A percentile compares a stretch with the other conserved stretches of the same genome.
Conservation (phyloP, 37 sponge, comb jelly and placozoan species). For the Diacarnus erythraeanus region DNA sequence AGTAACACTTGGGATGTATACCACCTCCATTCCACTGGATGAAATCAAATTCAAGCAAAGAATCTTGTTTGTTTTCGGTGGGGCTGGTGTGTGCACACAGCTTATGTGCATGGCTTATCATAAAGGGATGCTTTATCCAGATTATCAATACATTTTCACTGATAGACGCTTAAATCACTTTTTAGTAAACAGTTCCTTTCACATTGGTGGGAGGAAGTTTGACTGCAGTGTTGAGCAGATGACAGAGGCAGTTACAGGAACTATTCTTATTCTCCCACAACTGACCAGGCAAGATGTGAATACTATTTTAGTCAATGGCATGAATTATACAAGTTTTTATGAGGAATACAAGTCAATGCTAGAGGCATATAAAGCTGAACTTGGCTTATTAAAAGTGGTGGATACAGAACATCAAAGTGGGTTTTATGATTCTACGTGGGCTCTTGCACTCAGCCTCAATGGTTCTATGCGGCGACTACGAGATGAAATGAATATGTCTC, state of each 20-base stretch:
- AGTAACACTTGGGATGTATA: not conserved
- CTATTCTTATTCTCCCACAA: not conserved
- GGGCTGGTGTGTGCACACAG: not conserved
- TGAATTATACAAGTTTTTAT: conserved; percentile 6
- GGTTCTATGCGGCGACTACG: not conserved
- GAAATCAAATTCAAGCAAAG: not conserved
- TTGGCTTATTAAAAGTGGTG: not conserved
- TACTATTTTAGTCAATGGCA: not conserved
- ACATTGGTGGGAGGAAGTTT: not conserved
- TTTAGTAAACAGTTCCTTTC: not conserved
- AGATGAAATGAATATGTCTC: not conserved
- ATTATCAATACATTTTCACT: conserved; percentile 23
- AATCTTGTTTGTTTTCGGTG: conserved; percentile 27
- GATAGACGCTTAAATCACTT: conserved; percentile 5
- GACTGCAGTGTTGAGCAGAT: conserved; percentile 2
- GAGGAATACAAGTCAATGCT: not conserved
- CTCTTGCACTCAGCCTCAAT: conserved; percentile 17
- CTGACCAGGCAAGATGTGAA: conserved; percentile 1
- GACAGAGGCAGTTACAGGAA: not conserved
- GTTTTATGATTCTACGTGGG: conserved; percentile 32
- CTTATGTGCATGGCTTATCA: conserved; percentile 19
- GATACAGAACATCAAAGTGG: not conserved
- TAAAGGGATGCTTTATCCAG: not conserved
- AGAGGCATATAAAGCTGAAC: not conserved
- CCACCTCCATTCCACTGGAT: not conserved